Conservation (phyloP, 2,797 vertebrate genomes). For the Hipposideros larvatus region DNA sequence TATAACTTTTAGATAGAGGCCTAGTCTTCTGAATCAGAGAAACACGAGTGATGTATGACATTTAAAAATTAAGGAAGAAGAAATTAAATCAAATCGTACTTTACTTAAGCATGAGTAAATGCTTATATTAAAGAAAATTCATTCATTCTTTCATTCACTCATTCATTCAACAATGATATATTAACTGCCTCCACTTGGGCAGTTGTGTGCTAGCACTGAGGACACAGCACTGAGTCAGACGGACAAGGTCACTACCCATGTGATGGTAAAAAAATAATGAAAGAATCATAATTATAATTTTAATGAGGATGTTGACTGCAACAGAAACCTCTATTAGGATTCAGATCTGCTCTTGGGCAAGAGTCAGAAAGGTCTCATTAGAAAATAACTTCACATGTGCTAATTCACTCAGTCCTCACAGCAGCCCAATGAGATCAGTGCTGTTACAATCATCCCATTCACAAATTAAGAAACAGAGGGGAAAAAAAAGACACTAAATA, state of each 20-base stretch:
- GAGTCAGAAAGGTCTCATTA: background rate
- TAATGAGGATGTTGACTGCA: background rate
- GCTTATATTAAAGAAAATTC: background rate
- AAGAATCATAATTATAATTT: background rate
- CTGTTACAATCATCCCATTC: background rate
- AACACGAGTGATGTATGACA: background rate
- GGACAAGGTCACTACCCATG: background rate
- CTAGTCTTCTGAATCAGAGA: background rate
- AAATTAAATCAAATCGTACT: background rate
- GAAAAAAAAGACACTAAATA: background rate
- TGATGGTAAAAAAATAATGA: background rate
- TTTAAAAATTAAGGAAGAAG: background rate
- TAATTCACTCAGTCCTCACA: background rate
- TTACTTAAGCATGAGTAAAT: conserved; percentile 4
- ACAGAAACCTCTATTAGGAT: background rate
- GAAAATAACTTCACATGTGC: background rate
- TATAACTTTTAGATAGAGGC: background rate
- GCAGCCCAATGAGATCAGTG: background rate
- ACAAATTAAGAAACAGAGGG: background rate
- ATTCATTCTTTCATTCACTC: background rate
- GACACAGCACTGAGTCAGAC: background rate
- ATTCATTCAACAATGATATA: background rate
- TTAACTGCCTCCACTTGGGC: background rate
- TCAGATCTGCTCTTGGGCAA: background rate
- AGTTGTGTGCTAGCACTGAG: background rate